Conservation (phyloP, 2,113 vertebrate species). For the Plecotus auritus region DNA sequence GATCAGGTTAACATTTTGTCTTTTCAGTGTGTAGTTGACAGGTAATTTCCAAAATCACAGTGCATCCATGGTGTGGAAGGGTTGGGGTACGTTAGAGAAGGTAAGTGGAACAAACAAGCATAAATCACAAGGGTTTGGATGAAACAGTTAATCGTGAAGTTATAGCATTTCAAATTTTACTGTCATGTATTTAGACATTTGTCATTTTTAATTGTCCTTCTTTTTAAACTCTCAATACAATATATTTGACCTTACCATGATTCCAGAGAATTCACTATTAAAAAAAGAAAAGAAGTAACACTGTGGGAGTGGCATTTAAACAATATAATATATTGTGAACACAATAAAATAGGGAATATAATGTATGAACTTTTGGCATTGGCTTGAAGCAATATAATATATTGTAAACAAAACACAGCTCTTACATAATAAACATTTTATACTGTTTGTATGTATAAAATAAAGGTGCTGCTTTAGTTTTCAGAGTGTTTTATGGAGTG, state of each 20-base stretch:
- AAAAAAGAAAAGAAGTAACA: slow-evolving; percentile 59
- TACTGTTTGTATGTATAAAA: slow-evolving; percentile 80
- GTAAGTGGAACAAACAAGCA: slow-evolving; percentile 14
- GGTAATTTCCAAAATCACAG: slow-evolving; percentile 65
- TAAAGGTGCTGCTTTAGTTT: slow-evolving; percentile 82
- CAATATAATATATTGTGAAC: slow-evolving; percentile 80
- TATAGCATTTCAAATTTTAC: slow-evolving; percentile 35
- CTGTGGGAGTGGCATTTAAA: slow-evolving; percentile 72
- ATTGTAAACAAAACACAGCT: slow-evolving; percentile 82
- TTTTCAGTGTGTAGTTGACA: slow-evolving; percentile 64
- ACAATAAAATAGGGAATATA: slow-evolving; percentile 75
- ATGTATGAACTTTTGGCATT: slow-evolving; percentile 77
- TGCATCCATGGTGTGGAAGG: background rate
- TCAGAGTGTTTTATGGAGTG: slow-evolving; percentile 48
- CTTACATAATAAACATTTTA: slow-evolving; percentile 82
- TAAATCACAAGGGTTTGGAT: slow-evolving; percentile 31
- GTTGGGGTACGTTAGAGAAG: slow-evolving; percentile 7
- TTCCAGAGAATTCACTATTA: slow-evolving; percentile 64
- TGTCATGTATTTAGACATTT: slow-evolving; percentile 33
- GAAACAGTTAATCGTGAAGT: background rate
- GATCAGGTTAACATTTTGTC: slow-evolving; percentile 66
- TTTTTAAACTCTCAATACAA: slow-evolving; percentile 50
- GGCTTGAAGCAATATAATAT: slow-evolving; percentile 85
- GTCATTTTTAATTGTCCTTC: background rate
- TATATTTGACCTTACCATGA: slow-evolving; percentile 58